Conservation (phyloP, 2,113 vertebrate genomes). For the Campylorhamphus procurvoides region DNA sequence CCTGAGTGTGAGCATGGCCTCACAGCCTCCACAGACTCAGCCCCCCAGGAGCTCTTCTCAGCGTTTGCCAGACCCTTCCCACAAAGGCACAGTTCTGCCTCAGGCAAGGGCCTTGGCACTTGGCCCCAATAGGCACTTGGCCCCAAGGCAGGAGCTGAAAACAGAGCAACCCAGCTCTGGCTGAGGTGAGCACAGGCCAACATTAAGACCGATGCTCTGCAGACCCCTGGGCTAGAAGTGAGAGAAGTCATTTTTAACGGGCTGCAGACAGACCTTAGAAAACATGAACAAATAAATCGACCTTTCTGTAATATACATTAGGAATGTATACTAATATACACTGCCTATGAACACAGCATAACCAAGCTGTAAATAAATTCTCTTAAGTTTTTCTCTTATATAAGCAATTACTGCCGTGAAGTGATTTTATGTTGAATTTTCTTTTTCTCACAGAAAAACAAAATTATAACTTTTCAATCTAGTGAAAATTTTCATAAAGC, state of each 20-base stretch:
- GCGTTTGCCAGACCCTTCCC: background rate
- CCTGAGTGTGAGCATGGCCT: accelerated
- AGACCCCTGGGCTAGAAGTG: background rate
- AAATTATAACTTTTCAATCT: background rate
- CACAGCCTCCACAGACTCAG: background rate
- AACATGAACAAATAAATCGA: background rate
- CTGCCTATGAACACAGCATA: background rate
- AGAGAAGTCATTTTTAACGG: background rate
- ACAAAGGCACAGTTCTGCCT: background rate
- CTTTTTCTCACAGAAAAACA: background rate
- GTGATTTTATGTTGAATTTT: background rate
- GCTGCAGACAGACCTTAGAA: background rate
- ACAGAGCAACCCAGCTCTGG: accelerated
- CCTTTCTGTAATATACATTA: background rate
- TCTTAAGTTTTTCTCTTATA: background rate
- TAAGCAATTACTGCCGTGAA: background rate
- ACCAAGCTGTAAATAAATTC: background rate
- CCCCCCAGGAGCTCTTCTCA: background rate
- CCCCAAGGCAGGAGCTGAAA: accelerated
- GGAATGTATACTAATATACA: background rate
- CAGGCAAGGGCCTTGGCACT: background rate
- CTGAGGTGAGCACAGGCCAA: background rate
- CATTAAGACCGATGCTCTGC: background rate
- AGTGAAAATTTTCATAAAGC: background rate
- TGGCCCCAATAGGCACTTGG: background rate